Evolutionary conservation across 2,113 vertebrate genomes (phyloP), one percentile per base, ranked within the genome.

Genomic region (Pluvialis apricaria): DNA sequence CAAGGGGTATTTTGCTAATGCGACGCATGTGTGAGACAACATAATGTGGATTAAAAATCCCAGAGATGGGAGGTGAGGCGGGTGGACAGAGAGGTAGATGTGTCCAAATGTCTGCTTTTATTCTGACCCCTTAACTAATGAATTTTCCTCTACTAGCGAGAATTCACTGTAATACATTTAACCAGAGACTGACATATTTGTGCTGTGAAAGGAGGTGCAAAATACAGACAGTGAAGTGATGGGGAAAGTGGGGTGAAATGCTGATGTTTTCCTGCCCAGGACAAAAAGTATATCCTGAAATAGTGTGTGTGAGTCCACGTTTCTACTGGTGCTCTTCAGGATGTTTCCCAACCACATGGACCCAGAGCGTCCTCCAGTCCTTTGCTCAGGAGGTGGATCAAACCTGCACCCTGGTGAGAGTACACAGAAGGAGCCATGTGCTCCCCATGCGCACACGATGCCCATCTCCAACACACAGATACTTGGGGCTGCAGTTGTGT

Each of bases 1-100:
- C 62, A 2, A 75, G 52, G 45, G 18, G 11, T 17, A 0, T 86
- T 86, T 29, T 81, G 40, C 24, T 69, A 2, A 1, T 18, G 34
- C 8, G 52, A 2, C 8, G 44, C 47, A 0, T 18, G 0, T 4
- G 1, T 32, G 55, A 25, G 26, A 21, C 13, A n/a, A 3, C 3
- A 1, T 18, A 3, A 5, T 9, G n/a, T 29, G 13, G 51, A 17
- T 71, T 36, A 57, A 55, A 45, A 88, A 38, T 22, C 14, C 21
- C 34, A 38, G 71, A 65, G 58, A 15, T 45, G 40, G 40, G 40
- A 82, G 47, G 24, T 0, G 5, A 76, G 47, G 52, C 42, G 40
- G n/a, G n/a, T 49, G 29, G 32, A 54, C 0, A 4, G 51, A 70
- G 25, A 80, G 25, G 44, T 28, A 14, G 51, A 7, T 69, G 22